Evolutionary conservation across 2,888 invertebrate genomes (phyloP).

Genomic region (Lycocerus yunnanus): DNA sequence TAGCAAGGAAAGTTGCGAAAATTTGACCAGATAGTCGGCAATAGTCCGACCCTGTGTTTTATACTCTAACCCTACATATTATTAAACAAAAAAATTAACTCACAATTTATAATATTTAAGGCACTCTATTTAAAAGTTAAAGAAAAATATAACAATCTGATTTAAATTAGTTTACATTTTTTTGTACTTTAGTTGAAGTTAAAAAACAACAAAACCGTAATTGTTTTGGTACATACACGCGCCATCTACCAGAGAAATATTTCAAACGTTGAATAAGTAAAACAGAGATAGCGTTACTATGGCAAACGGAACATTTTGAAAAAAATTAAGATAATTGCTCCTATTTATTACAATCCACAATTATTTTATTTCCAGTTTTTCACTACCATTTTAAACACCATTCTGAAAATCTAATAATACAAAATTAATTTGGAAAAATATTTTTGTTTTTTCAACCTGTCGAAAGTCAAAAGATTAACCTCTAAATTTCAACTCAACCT

Average conservation of each 20-base stretch:
- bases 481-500: neutral
- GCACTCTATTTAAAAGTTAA: neutral
- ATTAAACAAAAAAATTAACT: neutral
- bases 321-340: too few relatives aligned
- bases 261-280: neutral
- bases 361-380: neutral
- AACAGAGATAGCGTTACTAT: too few relatives aligned
- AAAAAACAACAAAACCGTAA: neutral
- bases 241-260: neutral
- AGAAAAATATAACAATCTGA: neutral
- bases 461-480: conserved; percentile 9
- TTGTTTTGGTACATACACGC: neutral
- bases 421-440: neutral
- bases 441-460: neutral
- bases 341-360: too few relatives aligned
- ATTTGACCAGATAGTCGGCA: neutral
- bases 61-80: neutral
- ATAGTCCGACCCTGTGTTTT: neutral
- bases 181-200: neutral
- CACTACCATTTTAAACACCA: neutral
- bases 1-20: neutral
- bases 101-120: neutral
- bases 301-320: too few relatives aligned
- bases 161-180: neutral
- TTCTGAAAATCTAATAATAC: neutral